Evolutionary conservation across 2,888 invertebrate species (phyloP).

Genomic region (Endomychus coccineus): DNA sequence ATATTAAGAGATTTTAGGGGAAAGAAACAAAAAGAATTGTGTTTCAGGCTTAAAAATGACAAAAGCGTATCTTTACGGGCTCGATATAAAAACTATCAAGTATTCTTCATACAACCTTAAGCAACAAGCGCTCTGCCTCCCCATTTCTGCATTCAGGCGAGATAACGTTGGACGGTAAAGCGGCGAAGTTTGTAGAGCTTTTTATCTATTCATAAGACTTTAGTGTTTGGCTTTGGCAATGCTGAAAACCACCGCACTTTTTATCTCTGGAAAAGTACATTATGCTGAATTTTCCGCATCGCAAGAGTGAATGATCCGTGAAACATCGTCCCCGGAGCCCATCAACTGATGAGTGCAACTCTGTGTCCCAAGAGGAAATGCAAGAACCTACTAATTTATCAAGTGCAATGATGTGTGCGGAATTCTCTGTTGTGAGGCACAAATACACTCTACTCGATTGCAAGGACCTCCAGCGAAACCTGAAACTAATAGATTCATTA

Average conservation of each 20-base stretch:
- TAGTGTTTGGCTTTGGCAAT: constrained; percentile 11
- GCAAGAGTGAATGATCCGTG: constrained; percentile 10
- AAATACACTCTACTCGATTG: constrained; percentile 22
- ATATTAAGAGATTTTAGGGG: too few species aligned
- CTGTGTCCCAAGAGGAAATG: constrained; percentile 21
- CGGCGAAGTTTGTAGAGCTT: constrained; percentile 12
- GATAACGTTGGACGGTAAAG: constrained; percentile 13
- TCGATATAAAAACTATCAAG: constrained; percentile 14
- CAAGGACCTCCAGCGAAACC: too few species aligned
- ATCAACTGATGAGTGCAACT: constrained; percentile 31
- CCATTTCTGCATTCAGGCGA: neutral
- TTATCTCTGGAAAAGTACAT: constrained; percentile 11
- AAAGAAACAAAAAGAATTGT: neutral
- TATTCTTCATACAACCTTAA: constrained; percentile 5
- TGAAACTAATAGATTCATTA: too few species aligned
- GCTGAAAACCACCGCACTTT: constrained; percentile 8
- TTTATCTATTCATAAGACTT: constrained; percentile 16
- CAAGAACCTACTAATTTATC: constrained; percentile 32
- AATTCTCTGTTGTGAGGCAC: constrained; percentile 25
- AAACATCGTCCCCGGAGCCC: constrained; percentile 22
- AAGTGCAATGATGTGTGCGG: constrained; percentile 30
- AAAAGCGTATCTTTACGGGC: constrained; percentile 12
- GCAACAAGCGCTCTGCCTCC: constrained; percentile 6
- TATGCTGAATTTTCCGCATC: too few species aligned
- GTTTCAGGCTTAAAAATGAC: constrained; percentile 9